Conservation (phyloP, 2,888 invertebrate genomes). For the Archaeoteleia sp. region DNA sequence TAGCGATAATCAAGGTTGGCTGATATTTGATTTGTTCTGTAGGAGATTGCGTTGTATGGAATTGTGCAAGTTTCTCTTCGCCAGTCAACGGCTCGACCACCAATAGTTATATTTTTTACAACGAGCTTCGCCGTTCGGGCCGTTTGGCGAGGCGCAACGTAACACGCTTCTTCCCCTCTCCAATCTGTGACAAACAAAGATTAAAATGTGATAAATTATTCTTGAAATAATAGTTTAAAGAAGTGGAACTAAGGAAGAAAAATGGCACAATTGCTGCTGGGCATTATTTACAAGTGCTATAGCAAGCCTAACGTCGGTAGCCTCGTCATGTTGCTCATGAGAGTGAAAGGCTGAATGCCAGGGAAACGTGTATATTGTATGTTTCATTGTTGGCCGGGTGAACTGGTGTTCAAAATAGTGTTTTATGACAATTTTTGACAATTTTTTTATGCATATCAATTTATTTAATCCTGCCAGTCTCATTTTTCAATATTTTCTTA, state of each 20-base stretch:
- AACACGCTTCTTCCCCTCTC: slow-evolving; percentile 68
- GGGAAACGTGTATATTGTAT: slow-evolving; percentile 57
- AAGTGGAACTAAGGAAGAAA: slow-evolving; percentile 59
- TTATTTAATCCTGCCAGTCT: too few relatives aligned
- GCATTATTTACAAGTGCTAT: slow-evolving; percentile 74
- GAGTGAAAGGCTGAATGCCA: slow-evolving; percentile 60
- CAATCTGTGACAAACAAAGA: slow-evolving; percentile 70
- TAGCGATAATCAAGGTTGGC: slow-evolving; percentile 30
- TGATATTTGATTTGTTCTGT: slow-evolving; percentile 18
- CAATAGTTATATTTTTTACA: slow-evolving; percentile 75
- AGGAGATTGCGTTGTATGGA: slow-evolving; percentile 19
- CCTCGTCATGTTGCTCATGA: slow-evolving; percentile 61
- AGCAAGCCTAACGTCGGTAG: slow-evolving; percentile 73
- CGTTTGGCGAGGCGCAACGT: slow-evolving; percentile 67
- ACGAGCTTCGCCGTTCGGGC: slow-evolving; percentile 73
- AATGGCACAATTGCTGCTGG: slow-evolving; percentile 74
- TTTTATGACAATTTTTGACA: not conserved
- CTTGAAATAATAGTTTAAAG: slow-evolving; percentile 71
- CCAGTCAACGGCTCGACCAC: slow-evolving; percentile 70
- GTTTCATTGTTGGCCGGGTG: slow-evolving; percentile 53
- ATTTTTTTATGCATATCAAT: too few relatives aligned
- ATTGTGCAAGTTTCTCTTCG: slow-evolving; percentile 52
- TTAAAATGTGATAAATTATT: slow-evolving; percentile 73
- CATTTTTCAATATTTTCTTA: too few relatives aligned
- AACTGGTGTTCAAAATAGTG: too few relatives aligned